These are phyloP conservation scores for Acanthococcus lagerstroemiae DNA, from an alignment of 2,888 invertebrate genomes.

Conservation along the genomic window DNA sequence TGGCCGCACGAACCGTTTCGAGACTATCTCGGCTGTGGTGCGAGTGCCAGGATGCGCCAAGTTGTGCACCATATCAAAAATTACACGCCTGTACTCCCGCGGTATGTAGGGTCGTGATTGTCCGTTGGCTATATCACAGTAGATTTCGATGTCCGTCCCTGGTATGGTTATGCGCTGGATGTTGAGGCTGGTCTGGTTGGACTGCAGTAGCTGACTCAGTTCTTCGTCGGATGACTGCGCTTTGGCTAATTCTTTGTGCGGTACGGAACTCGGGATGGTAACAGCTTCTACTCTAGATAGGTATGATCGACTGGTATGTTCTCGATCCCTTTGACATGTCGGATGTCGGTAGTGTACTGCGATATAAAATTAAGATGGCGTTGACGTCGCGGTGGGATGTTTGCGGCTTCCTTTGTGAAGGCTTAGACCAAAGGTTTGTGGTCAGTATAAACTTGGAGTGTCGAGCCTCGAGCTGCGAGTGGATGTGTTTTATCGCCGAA, in stretches of 20 bases:
- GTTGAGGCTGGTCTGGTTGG: no score
- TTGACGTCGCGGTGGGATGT: slow-evolving; percentile 13
- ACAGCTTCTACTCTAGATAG: slow-evolving; percentile 20
- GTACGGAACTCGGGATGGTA: neutral
- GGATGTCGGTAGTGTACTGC: slow-evolving; percentile 32
- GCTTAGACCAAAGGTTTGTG: slow-evolving; percentile 32
- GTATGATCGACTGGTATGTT: no score
- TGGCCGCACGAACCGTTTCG: no score
- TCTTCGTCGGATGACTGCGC: neutral
- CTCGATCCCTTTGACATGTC: no score
- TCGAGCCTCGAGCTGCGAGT: slow-evolving; percentile 33
- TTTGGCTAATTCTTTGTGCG: neutral
- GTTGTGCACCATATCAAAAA: no score
- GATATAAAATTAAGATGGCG: slow-evolving; percentile 25
- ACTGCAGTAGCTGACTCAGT: neutral
- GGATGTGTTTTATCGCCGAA: slow-evolving; percentile 31
- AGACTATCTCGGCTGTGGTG: no score
- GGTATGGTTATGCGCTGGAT: no score
- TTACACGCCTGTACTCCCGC: no score
- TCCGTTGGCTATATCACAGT: no score
- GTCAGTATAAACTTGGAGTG: slow-evolving; percentile 29
- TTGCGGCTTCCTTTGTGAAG: slow-evolving; percentile 22
- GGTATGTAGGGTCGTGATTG: no score
- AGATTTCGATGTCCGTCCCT: no score
- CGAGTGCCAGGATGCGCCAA: no score